Evolutionary conservation across 2,888 invertebrate genomes (phyloP), one percentile per base, ranked within the genome.

Genomic region (Hetaerina titia): DNA sequence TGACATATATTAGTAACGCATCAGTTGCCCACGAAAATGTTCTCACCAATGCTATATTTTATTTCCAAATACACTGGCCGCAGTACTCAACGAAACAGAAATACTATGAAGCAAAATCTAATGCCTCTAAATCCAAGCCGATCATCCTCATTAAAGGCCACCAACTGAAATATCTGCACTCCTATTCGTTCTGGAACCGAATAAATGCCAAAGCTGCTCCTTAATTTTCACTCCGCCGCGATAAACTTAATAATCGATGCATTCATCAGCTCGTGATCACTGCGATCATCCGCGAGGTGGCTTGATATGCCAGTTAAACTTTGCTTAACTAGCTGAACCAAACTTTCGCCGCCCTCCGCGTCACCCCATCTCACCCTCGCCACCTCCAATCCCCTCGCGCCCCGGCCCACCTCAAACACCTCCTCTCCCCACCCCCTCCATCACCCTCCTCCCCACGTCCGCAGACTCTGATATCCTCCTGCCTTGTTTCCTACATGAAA

Each of bases 241-340:
- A 2, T 6, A 81, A 81, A 81, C 81, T 92, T 92, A 92, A 92
- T 92, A 92, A 92, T 92, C 92, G 92, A 92, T 74, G 69, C 22
- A 22, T 92, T 92, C 92, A 92, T 92, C 69, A 69, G 22, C 69
- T 22, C 56, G 69, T 56, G 92, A 92, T 92, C 92, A 69, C 56
- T 17, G 69, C 56, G 69, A 92, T 92, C 92, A 92, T 64, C 74
- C 56, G 22, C 56, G 64, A 58, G 89, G 19, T 7, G 56, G 58
- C 69, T 69, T 57, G 92, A 74, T 92, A 69, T n/a, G 92, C 56
- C 92, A 69, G 69, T 57, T 56, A n/a, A 92, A 92, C 92, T 92
- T 92, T 74, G 92, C 92, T 56, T 74, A 92, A 92, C 92, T 74
- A 74, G 81, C 89, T 13, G 56, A 89, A 15, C 57, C 58, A 58